phyloP scores from a whole-genome alignment of 2,797 vertebrate species.

The Lycodopsis pacificus region DNA sequence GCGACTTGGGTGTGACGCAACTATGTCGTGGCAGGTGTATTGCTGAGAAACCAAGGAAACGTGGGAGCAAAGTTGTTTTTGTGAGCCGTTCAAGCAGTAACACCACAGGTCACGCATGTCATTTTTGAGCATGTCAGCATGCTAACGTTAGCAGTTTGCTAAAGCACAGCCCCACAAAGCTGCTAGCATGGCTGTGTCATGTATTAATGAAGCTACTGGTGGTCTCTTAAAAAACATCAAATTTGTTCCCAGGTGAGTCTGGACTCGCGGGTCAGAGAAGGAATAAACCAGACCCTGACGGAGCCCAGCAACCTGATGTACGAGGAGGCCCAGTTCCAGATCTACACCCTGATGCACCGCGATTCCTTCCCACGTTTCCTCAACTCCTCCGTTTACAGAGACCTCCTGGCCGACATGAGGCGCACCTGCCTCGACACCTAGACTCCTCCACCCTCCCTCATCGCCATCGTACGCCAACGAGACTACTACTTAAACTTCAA shows the following conservation, averaged over 20 bases:
- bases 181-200: background rate
- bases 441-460: slow-evolving; percentile 61
- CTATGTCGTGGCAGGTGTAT: too few species aligned
- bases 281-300: slow-evolving; percentile 94
- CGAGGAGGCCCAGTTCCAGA: slow-evolving; percentile 98
- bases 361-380: slow-evolving; percentile 99
- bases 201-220: background rate
- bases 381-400: slow-evolving; percentile 98
- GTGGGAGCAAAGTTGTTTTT: too few species aligned
- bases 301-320: slow-evolving; percentile 96
- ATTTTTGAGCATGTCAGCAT: too few species aligned
- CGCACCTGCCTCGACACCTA: slow-evolving; percentile 94
- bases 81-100: too few species aligned
- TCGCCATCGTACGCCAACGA: slow-evolving; percentile 71
- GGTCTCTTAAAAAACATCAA: background rate
- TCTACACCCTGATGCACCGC: slow-evolving; percentile 99
- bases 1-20: too few species aligned
- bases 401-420: slow-evolving; percentile 94
- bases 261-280: slow-evolving; percentile 97
- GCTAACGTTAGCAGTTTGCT: too few species aligned
- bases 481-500: slow-evolving; percentile 81
- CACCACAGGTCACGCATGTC: too few species aligned
- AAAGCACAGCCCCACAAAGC: too few species aligned
- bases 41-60: too few species aligned
- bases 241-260: slow-evolving; percentile 91